Evolutionary conservation across 1,140 invertebrate genomes (phyloP).

Genomic region (Tetramorium alpestre): DNA sequence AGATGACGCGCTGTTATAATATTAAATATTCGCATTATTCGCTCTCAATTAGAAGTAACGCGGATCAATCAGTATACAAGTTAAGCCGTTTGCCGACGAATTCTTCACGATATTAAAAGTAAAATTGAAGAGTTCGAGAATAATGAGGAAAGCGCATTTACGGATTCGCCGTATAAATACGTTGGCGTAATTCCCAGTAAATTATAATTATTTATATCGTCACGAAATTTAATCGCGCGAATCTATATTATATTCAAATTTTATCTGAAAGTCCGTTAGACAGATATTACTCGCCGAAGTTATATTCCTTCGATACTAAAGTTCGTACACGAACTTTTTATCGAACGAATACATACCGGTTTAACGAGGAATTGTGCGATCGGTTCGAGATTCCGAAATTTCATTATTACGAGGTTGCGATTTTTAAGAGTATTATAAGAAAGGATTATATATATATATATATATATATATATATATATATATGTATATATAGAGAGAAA

Average conservation of each 20-base stretch:
- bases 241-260: constrained; percentile 19
- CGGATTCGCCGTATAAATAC: neutral
- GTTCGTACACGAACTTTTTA: neutral
- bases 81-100: neutral
- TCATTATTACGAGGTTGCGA: constrained; percentile 1
- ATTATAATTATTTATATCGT: constrained; percentile 13
- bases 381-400: constrained; percentile 59
- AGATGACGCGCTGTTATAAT: constrained; percentile 2
- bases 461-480: constrained; percentile 18
- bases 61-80: neutral
- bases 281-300: constrained; percentile 27
- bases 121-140: neutral
- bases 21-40: constrained; percentile 22
- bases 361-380: constrained; percentile 59
- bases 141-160: neutral
- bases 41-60: neutral
- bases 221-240: constrained; percentile 6
- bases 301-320: neutral
- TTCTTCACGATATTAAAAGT: constrained; percentile 26
- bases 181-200: neutral
- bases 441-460: constrained; percentile 34
- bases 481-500: constrained; percentile 29
- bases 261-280: neutral
- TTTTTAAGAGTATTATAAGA: constrained; percentile 49
- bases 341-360: neutral